Evolutionary conservation across 64 coral and sea anemone genomes (phyloP), one percentile per base, ranked within the genome.

Genomic region (Exaiptasia diaphana): DNA sequence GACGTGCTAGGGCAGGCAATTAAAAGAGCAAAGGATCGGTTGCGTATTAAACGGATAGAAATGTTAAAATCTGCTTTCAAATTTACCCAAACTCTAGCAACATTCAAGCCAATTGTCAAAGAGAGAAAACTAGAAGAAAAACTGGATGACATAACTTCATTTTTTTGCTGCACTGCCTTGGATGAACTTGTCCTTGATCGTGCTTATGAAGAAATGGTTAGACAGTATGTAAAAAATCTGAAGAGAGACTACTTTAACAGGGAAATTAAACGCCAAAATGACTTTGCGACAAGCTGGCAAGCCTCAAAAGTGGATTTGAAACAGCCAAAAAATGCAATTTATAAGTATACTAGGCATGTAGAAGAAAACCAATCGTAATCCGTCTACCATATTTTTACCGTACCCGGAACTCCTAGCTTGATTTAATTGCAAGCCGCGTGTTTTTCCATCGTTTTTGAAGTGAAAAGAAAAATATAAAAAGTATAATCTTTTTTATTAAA

Each of bases 151-250:
- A 25, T 87, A 23, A 32, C 35, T 33, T 21, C 50, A 54, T 43
- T 10, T n/a, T 87, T 87, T 68, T 53, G 56, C 26, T 48, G 60
- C 21, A 41, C 71, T 15, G 84, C 72, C 22, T 40, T 87, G 6
- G 64, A 75, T 62, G 84, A 87, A 1, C 17, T 87, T 1, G 42
- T 26, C 29, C 58, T 77, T 18, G 84, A 87, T 32, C 43, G 52
- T 42, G n/a, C 50, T 39, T 87, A 38, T 69, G 84, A 87, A 77
- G 18, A 87, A 77, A 11, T 87, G 20, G 13, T 87, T 12, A 52
- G 46, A 18, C 5, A 35, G 13, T 78, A 87, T 17, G 45, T 87
- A 3, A 73, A 73, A 18, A 49, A 17, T 25, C 28, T 33, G 45
- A 73, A 73, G 38, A 65, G 21, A 14, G 15, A 35, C 15, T 1